These are phyloP conservation scores for Erpobdella octoculata DNA, from an alignment of 2,888 invertebrate genomes.

Conservation along the genomic window DNA sequence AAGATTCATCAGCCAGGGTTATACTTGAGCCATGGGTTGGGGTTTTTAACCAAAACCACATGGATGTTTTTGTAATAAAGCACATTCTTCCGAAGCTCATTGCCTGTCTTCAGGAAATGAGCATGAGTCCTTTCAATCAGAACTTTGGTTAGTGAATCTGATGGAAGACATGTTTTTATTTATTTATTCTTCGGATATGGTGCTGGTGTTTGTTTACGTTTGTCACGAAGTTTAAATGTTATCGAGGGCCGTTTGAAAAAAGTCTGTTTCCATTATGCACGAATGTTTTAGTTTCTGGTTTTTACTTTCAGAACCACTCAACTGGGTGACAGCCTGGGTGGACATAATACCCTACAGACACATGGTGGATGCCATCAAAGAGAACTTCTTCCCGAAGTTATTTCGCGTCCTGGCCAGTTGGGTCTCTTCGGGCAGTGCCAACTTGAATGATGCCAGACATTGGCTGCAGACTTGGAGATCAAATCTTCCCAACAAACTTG, in stretches of 20 bases:
- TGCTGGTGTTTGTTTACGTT: background rate
- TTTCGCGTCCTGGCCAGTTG: slow-evolving; percentile 58
- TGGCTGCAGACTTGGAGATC: slow-evolving; percentile 69
- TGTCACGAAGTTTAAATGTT: background rate
- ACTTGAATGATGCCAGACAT: slow-evolving; percentile 78
- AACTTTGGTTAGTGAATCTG: slow-evolving; percentile 42
- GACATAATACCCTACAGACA: slow-evolving; percentile 71
- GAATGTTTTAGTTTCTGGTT: background rate
- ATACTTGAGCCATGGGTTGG: slow-evolving; percentile 83
- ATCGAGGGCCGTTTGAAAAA: no score
- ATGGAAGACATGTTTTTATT: background rate
- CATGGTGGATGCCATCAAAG: slow-evolving; percentile 73
- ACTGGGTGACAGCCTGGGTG: slow-evolving; percentile 88
- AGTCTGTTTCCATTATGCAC: background rate
- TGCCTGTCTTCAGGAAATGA: slow-evolving; percentile 46
- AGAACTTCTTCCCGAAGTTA: slow-evolving; percentile 78
- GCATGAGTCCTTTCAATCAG: slow-evolving; percentile 51
- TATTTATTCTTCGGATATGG: no score
- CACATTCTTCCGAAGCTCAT: slow-evolving; percentile 57
- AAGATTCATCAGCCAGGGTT: slow-evolving; percentile 80
- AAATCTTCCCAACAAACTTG: slow-evolving; percentile 56
- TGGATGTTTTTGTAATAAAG: slow-evolving; percentile 73
- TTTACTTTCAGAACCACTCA: slow-evolving; percentile 68
- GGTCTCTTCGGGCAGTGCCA: slow-evolving; percentile 75
- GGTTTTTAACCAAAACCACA: slow-evolving; percentile 63